Conservation (phyloP, 1,140 invertebrate species). For the Nymphalis io region DNA sequence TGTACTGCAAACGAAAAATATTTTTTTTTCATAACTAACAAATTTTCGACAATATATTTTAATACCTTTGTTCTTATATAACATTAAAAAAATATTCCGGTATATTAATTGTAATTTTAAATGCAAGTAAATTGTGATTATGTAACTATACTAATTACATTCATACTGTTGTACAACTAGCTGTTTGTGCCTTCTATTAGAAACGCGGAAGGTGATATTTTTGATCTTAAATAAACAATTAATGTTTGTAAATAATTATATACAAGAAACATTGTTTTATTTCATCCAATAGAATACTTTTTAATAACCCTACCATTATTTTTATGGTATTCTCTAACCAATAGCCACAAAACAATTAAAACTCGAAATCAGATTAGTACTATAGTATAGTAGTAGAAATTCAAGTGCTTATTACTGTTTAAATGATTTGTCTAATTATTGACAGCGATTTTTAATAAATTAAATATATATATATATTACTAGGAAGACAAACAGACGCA, state of each 20-base stretch:
- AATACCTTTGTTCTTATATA: not conserved
- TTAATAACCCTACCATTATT: not conserved
- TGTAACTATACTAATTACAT: slow-evolving; percentile 9
- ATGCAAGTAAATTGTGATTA: not conserved
- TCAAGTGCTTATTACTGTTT: too few species aligned
- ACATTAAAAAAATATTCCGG: not conserved
- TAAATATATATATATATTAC: too few species aligned
- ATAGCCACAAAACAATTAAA: too few species aligned
- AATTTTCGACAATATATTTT: too few species aligned
- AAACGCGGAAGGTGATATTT: slow-evolving; percentile 67
- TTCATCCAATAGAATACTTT: slow-evolving; percentile 16
- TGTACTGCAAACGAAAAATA: too few species aligned
- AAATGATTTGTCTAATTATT: too few species aligned
- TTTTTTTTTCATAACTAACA: too few species aligned
- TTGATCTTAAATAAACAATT: slow-evolving; percentile 70
- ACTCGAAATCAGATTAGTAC: too few species aligned
- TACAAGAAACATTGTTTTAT: slow-evolving; percentile 54
- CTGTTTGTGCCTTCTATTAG: slow-evolving; percentile 59
- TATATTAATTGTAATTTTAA: not conserved
- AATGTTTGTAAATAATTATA: slow-evolving; percentile 76
- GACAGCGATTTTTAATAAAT: too few species aligned
- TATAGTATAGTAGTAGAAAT: too few species aligned
- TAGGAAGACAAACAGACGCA: too few species aligned
- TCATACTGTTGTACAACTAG: slow-evolving; percentile 20
- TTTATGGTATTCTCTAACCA: too few species aligned